Base-by-base conservation (phyloP, 2,888 invertebrate genomes). In the Julus scandinavius region DNA sequence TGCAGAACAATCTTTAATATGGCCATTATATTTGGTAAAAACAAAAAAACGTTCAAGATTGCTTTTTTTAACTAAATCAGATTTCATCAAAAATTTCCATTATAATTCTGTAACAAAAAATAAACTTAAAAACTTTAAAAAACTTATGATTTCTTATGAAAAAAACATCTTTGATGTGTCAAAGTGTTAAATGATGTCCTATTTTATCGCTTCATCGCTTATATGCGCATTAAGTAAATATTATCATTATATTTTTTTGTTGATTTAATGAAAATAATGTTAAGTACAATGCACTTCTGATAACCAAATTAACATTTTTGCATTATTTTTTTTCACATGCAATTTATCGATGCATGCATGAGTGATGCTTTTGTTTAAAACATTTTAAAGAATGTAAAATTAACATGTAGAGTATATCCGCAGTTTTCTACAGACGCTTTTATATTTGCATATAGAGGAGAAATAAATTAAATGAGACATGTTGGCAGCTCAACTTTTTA, bases 121-220 rank as follows among this genome's bases (percentile, higher is more conserved):
- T 7, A 5, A 5, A 45, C 7, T 9, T 72, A 72, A 72, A 72
- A 29, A 29, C 72, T 4, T 63, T 72, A 72, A 72, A 7, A 63
- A 20, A 63, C 63, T 20, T 63, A 63, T 49, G 9, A 29, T 72
- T 72, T 72, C 29, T 29, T 72, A 20, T 29, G 2, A 20, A 72
- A 72, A 72, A 72, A 72, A 63, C 13, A 54, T 13, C 3, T n/a
- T 6, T 63, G 45, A 63, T 20, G 72, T 72, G 72, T 29, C 72
- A 72, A 29, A 72, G 72, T 72, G 72, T 72, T 6, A 72, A 72
- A 72, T 29, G 72, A 72, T 72, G 72, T 72, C 72, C 72, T 72
- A 72, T 72, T 72, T 72, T 72, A 29, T 29, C 2, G 72, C 29
- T 29, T 72, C 72, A 72, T 72, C 72, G 72, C 72, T 29, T 72